Evolutionary conservation across 92 coral and sea anemone species (phyloP), one percentile per base, ranked within the genome.

Genomic region (Metridium senile): DNA sequence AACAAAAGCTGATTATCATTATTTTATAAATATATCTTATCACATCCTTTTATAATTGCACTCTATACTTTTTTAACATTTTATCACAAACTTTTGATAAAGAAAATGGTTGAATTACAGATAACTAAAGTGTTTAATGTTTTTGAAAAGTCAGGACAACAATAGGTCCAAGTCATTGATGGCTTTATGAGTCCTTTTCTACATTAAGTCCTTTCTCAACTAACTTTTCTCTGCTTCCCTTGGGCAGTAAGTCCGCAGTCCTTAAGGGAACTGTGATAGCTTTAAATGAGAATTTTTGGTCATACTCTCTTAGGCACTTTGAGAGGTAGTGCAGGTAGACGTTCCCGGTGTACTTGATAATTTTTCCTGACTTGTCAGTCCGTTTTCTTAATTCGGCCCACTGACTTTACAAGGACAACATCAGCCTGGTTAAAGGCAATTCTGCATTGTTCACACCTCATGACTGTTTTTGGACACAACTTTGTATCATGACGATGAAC

Each of bases 381-480:
- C 85, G 33, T 23, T 83, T 80, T 53, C 75, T 80, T 11, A 78
- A 72, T 27, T n/a, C n/a, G n/a, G 13, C 85, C 91, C 4, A 82
- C 88, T 57, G 78, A 71, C 35, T 87, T 87, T 29, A 87, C 61
- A 16, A 87, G 47, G 0, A 82, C 85, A 21, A 59, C 68, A 59
- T 78, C 85, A 1, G 74, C 71, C 28, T 69, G 80, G 65, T 83
- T 72, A 54, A 87, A 78, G 10, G 73, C 74, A 7, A 68, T 66
- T 35, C 85, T 66, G 85, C 88, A 87, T 71, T 83, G 91, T 66
- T 87, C 91, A 33, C 91, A 78, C 65, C 88, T 59, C 71, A 31
- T 63, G 2, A 83, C 88, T 10, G 73, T 18, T 64, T 82, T 78
- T 20, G 91, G 91, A 53, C 85, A 87, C 43, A 77, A 72, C 39